Evolutionary conservation across 2,113 vertebrate genomes (phyloP), one percentile per base, ranked within the genome.

Genomic region (Pungitius pungitius): DNA sequence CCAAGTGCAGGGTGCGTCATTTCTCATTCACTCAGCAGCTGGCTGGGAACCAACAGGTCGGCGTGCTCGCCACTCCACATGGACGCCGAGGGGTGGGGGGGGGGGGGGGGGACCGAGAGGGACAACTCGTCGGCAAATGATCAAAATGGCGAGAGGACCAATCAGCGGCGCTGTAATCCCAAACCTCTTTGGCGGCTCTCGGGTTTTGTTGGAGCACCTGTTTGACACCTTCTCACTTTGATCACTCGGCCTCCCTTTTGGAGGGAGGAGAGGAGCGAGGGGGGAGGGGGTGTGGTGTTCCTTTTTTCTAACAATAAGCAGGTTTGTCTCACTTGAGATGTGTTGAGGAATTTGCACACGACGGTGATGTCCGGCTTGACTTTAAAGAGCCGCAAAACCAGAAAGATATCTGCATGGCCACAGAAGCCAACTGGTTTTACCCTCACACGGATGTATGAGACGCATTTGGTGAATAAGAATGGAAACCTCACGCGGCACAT

Each of bases 1-100:
- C 73, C 85, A 68, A 81, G 81, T 55, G 71, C 59, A 63, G 84
- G 73, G 81, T 60, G 83, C 89, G 84, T 73, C 64, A 59, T 72
- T 69, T 27, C 51, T 80, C 78, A 89, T 90, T 89, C 84, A 88
- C 74, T 77, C 75, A 51, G 84, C 87, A 90, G 84, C 87, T 91
- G 89, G 85, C 84, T 39, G 58, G 56, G 66, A 82, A 82, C 84
- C 77, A 87, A 86, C 85, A 78, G 83, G 81, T 81, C 84, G 61
- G 51, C 74, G 52, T 24, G 77, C 66, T 71, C 47, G 35, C 57
- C 22, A 24, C 81, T 71, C 74, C 39, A 72, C 67, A 64, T 2
- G 20, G 40, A 65, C 68, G 54, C 58, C 49, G 62, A n/a, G n/a
- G n/a, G n/a, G n/a, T n/a, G n/a, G n/a, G n/a, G n/a, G 27, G 68